phyloP scores from a whole-genome alignment of 2,113 vertebrate genomes.

The Rissa tridactyla region DNA sequence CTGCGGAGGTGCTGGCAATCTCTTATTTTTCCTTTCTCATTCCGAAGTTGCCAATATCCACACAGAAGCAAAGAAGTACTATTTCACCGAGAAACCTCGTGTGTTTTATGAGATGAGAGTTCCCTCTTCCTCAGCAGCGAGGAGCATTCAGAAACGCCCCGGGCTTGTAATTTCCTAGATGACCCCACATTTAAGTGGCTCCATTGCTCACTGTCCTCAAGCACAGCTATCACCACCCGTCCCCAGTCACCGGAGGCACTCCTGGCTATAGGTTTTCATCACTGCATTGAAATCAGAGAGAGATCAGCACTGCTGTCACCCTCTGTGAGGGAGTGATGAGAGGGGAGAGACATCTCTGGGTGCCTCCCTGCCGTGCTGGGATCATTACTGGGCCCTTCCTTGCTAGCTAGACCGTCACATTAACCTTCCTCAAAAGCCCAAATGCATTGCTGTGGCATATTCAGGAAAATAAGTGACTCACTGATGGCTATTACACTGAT shows the following conservation, averaged over 20 bases:
- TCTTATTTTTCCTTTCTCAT: not conserved
- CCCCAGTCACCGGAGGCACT: not conserved
- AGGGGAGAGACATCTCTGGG: not conserved
- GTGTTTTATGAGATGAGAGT: not conserved
- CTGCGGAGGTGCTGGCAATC: fast-evolving
- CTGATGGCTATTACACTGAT: not conserved
- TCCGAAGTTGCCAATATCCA: not conserved
- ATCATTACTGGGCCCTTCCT: not conserved
- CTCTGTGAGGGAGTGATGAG: not conserved
- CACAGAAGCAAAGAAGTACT: not conserved
- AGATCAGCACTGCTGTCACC: not conserved
- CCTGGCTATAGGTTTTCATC: not conserved
- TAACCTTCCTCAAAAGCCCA: not conserved
- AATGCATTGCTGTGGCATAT: not conserved
- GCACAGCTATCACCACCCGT: not conserved
- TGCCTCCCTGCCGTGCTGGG: not conserved
- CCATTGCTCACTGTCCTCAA: not conserved
- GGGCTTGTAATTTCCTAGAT: not conserved
- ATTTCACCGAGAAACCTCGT: not conserved
- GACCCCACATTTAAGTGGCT: not conserved
- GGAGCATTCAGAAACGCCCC: not conserved
- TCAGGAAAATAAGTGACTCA: not conserved
- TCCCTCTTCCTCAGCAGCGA: not conserved
- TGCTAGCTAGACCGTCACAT: fast-evolving
- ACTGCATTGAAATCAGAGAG: not conserved